Evolutionary conservation across 2,888 invertebrate genomes (phyloP), one percentile per base, ranked within the genome.

Genomic region (Amblyjoppa fuscipennis): DNA sequence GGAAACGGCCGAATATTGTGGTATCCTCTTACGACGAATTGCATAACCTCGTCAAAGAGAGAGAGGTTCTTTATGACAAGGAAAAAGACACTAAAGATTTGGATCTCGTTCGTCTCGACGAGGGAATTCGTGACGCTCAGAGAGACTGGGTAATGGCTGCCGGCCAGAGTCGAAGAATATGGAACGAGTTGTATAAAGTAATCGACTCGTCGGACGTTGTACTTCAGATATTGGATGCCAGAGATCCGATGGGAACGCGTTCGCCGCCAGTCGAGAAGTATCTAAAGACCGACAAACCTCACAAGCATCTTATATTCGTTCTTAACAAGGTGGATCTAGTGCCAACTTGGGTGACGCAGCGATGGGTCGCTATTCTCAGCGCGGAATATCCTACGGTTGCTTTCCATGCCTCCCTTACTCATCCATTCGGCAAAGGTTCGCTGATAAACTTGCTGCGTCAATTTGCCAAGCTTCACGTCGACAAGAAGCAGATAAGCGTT

Each of bases 151-250:
- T 99, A 1, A 98, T 99, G 96, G 97, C 96, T 75, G 99, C 99
- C 38, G 99, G 99, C 0, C 98, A 99, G 94, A 99, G 99, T 90
- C 98, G 96, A 94, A 96, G 99, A 89, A 99, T 99, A 91, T 99
- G 99, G 99, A 99, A 98, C 95, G 99, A 99, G 94, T 94, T 99
- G 66, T 99, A 99, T 93, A 99, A 99, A 96, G 99, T 99, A 41
- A 97, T 99, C 78, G 99, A 99, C 94, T 99, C 99, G 2, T 99
- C 99, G 0, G 99, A 99, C 96, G 99, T 99, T 4, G 95, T 99
- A 20, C 94, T 99, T 41, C 99, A 99, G 95, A 97, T 99, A 3
- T 95, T 99, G 84, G 99, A 99, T 95, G 99, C 99, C 0, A 96
- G 99, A 87, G 99, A 99, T 95, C 99, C 99, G 0, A 96, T 98